Evolutionary conservation across 2,797 vertebrate species (phyloP).

Genomic region (Anabas testudineus): DNA sequence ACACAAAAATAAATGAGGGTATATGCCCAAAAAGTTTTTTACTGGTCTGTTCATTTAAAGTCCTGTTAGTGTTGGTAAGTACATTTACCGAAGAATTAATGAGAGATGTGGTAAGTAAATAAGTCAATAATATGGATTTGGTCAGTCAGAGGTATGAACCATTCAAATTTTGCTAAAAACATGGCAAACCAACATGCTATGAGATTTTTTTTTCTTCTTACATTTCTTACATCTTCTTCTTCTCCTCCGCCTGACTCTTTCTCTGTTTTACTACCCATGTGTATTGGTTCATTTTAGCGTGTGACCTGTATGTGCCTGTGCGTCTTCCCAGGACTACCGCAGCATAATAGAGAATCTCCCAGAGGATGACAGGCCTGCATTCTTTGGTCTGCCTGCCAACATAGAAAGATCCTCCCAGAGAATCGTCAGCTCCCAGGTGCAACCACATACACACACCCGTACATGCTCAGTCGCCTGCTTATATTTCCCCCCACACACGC

Average conservation of each 20-base stretch:
- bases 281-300: slow-evolving; percentile 24
- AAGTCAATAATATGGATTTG: slow-evolving; percentile 11
- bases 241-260: background rate
- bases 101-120: slow-evolving; percentile 9
- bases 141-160: too few species aligned
- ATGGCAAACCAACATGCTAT: background rate
- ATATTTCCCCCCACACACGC: slow-evolving; percentile 12
- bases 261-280: background rate
- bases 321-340: slow-evolving; percentile 90
- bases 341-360: slow-evolving; percentile 92
- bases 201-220: background rate
- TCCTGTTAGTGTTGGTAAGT: background rate
- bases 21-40: background rate
- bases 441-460: background rate
- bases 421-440: slow-evolving; percentile 93
- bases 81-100: background rate
- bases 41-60: background rate
- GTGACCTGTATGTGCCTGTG: slow-evolving; percentile 50
- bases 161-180: too few species aligned
- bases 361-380: slow-evolving; percentile 94
- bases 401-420: slow-evolving; percentile 95
- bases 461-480: slow-evolving; percentile 9
- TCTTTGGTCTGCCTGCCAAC: slow-evolving; percentile 96
- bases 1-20: background rate
- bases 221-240: background rate